Base-by-base conservation (phyloP, 2,888 invertebrate genomes). In the Podotricha telesiphe region DNA sequence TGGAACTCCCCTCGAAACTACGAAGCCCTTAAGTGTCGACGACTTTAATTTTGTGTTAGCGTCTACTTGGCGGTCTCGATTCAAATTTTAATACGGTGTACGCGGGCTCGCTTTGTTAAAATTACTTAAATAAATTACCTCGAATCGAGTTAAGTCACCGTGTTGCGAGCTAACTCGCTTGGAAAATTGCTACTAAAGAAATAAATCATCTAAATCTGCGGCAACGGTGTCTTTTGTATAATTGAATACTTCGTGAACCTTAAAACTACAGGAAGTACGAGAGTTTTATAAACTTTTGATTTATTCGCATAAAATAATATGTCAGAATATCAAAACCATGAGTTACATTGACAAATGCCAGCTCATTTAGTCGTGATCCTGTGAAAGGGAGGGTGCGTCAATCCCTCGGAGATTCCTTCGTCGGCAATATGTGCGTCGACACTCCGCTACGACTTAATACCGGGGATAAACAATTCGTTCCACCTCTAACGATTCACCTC, bases 31-130 rank as follows among this genome's bases (percentile, higher is more conserved):
- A 89, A 92, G 91, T 91, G 91, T 88, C 88, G 87, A 89, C 88
- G 90, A 89, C 89, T 92, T 92, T 91, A 89, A 92, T 92, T 91
- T 91, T 89, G 89, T 90, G 91, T 92, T 91, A 89, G 89, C 89
- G 87, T 91, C 87, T 89, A 91, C 91, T 91, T 90, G 88, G 91
- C 84, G 92, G 92, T 88, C 82, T 82, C 82, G 82, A 80, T 82
- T 87, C 86, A 90, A 89, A 91, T 89, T 91, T 91, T 90, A 91
- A 91, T 89, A 88, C 86, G 86, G 83, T 83, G 86, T 84, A 83
- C 86, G 86, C 82, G 85, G 84, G 82, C 83, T 83, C 86, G 82
- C 84, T 86, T 86, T 86, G 88, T 67, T 86, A 80, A 84, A 88
- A 89, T 91, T 88, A 86, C 86, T 88, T 87, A 88, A 88, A 89